Evolutionary conservation across 2,888 invertebrate species (phyloP).

Genomic region (Muscina levida): DNA sequence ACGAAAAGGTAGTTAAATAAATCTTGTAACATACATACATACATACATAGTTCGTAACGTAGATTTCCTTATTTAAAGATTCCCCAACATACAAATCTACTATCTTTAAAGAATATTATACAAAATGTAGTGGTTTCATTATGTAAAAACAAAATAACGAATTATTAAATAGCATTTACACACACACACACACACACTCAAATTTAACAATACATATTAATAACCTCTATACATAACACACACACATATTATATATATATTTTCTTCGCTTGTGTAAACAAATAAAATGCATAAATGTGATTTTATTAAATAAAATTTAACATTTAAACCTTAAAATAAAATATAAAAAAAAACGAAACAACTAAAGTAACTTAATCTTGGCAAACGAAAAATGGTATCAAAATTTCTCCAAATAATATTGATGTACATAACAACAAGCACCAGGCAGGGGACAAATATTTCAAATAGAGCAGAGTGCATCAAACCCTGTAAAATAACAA

Average conservation of each 20-base stretch:
- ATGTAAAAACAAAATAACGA: constrained; percentile 71
- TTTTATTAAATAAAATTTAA: constrained; percentile 76
- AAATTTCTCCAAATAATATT: too few relatives aligned
- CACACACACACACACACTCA: constrained; percentile 24
- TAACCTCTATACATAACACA: constrained; percentile 4
- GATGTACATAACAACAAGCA: too few relatives aligned
- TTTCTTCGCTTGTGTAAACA: constrained; percentile 66
- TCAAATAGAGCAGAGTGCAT: too few relatives aligned
- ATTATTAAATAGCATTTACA: background rate
- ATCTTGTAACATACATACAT: constrained; percentile 57
- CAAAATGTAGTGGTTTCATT: constrained; percentile 73
- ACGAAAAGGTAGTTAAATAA: constrained; percentile 66
- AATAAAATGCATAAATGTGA: constrained; percentile 75
- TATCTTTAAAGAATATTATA: background rate
- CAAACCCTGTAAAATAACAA: background rate
- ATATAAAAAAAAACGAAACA: background rate
- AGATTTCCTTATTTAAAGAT: constrained; percentile 57
- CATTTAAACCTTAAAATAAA: constrained; percentile 43
- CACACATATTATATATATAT: constrained; percentile 35
- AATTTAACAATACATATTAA: constrained; percentile 32
- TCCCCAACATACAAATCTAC: constrained; percentile 20
- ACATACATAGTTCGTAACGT: constrained; percentile 54
- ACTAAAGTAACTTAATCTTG: background rate
- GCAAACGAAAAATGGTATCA: too few relatives aligned
- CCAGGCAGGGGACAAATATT: too few relatives aligned